phyloP scores from a whole-genome alignment of 2,797 vertebrate species.

The Chelidonichthys spinosus region DNA sequence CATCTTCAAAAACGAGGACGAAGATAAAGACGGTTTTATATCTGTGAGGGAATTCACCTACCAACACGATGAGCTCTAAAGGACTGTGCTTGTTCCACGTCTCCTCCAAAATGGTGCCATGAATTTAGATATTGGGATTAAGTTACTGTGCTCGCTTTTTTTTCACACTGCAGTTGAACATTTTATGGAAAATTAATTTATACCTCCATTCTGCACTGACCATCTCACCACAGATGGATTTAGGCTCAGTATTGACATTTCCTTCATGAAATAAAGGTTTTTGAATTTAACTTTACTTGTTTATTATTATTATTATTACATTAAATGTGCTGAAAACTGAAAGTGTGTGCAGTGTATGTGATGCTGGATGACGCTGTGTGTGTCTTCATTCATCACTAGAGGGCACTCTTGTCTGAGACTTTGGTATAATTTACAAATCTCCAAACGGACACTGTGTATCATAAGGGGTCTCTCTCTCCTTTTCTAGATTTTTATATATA shows the following conservation, averaged over 20 bases:
- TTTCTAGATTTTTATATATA: neutral
- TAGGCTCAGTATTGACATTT: constrained; percentile 7
- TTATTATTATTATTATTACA: neutral
- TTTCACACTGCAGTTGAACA: constrained; percentile 9
- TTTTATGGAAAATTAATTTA: constrained; percentile 44
- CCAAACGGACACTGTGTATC: constrained; percentile 10
- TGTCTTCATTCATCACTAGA: constrained; percentile 56
- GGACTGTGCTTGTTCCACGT: neutral
- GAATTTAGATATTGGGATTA: constrained; percentile 1
- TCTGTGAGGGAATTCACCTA: constrained; percentile 96
- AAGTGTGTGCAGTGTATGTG: neutral
- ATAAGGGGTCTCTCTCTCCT: neutral
- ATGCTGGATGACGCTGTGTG: constrained; percentile 1
- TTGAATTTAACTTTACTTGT: neutral
- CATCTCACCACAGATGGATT: constrained; percentile 29
- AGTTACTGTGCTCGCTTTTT: neutral
- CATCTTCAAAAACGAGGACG: constrained; percentile 98
- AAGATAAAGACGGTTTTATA: constrained; percentile 95
- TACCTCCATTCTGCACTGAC: constrained; percentile 50
- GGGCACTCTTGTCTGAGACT: constrained; percentile 54
- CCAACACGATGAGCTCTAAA: constrained; percentile 91
- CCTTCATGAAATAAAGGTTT: constrained; percentile 17
- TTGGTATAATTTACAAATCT: neutral
- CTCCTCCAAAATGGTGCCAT: neutral
- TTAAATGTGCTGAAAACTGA: neutral